Percentiles rank a stretch among this genome's conserved stretches.
Conservation (phyloP, 2,113 vertebrate species). For the Equus quagga region DNA sequence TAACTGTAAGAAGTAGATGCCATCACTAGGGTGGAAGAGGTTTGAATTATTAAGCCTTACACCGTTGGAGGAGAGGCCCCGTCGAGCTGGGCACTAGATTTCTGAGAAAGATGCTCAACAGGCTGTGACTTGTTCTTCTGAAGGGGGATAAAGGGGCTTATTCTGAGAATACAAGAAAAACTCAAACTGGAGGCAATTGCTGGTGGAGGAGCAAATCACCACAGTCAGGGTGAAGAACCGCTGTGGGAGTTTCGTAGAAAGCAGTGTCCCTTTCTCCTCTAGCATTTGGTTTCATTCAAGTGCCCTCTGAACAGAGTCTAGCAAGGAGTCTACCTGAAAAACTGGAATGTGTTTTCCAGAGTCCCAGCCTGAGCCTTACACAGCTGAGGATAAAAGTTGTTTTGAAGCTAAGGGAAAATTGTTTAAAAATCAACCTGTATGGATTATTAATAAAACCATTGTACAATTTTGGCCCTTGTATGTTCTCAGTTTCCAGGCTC, state of each 20-base stretch:
- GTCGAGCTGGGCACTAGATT: background rate
- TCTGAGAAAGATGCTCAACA: background rate
- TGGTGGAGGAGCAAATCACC: background rate
- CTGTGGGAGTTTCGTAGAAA: background rate
- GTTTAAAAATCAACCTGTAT: background rate
- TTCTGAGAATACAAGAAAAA: background rate
- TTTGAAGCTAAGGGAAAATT: background rate
- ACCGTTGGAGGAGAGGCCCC: background rate
- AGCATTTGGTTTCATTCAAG: background rate
- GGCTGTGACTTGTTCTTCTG: background rate
- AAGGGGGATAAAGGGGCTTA: rapidly evolving
- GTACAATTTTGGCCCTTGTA: background rate
- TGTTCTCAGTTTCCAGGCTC: background rate
- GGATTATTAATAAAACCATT: background rate
- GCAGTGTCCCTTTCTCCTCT: rapidly evolving
- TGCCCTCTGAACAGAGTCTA: background rate
- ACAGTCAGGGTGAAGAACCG: background rate
- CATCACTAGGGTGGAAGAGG: background rate
- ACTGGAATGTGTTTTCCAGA: background rate
- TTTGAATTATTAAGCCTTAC: background rate
- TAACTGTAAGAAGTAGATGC: background rate
- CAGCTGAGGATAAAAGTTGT: background rate
- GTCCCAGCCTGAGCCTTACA: background rate
- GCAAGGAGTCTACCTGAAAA: background rate
- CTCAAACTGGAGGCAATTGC: background rate